Evolutionary conservation across 2,797 vertebrate species (phyloP), one percentile per base, ranked within the genome.

Genomic region (Anguilla marmorata): DNA sequence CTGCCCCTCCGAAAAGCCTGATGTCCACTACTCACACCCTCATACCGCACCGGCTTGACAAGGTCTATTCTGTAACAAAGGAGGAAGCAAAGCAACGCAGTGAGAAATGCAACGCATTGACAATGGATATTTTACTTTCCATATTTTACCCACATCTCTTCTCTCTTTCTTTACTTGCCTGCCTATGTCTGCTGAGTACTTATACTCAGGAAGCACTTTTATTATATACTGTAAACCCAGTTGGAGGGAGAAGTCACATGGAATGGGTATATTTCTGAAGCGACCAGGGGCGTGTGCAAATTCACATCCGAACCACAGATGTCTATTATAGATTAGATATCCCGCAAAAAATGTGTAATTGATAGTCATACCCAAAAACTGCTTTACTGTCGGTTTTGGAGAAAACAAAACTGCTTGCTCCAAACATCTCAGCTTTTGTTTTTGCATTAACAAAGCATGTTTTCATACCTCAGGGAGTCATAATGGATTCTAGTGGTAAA

Each of bases 401-500:
- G 41, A 76, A 88, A 85, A 37, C 41, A 58, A 74, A 50, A 48
- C 45, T 50, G 41, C 79, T n/a, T 24, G 30, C 52, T 27, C 37
- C 72, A 88, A 88, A 87, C 84, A 84, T 86, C 63, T 90, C 54
- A 0, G 88, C 41, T 86, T 90, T 89, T 90, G 86, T 92, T 92
- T 79, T 87, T 82, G 82, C 58, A 88, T 58, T 69, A 24, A 56
- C 87, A 90, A 79, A 88, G 74, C 87, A 45, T 45, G 3, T 87
- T 89, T 90, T 76, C 52, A 63, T 86, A 48, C 87, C 84, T 80
- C 85, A 52, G 52, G 88, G 84, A 86, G 87, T 56, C 24, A 86
- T 91, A 87, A 85, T 87, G 87, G 90, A 91, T 58, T 82, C 80
- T 60, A 63, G 86, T 91, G 89, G 87, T 91, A 89, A 92, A 90